Evolutionary conservation across 2,888 invertebrate genomes (phyloP).

Genomic region (Pantelozetes paolii): DNA sequence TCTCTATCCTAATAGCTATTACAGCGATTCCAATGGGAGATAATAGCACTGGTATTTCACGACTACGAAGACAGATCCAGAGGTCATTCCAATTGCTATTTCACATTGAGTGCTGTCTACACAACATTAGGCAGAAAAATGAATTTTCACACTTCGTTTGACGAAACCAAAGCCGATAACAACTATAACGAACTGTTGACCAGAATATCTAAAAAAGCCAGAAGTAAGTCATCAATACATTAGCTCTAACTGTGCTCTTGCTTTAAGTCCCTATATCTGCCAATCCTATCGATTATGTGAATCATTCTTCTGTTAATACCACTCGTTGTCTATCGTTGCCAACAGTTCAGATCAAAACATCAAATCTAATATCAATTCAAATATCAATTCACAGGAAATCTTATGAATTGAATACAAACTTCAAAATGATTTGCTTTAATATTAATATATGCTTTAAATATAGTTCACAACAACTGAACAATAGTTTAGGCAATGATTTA

Average conservation of each 20-base stretch:
- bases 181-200: constrained; percentile 61
- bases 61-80: constrained; percentile 62
- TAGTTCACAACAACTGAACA: too few species aligned
- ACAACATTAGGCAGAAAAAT: constrained; percentile 56
- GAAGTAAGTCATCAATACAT: constrained; percentile 61
- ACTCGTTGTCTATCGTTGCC: neutral
- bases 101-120: constrained; percentile 68
- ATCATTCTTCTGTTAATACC: neutral
- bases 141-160: constrained; percentile 60
- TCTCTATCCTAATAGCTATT: too few species aligned
- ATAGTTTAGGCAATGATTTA: too few species aligned
- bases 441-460: too few species aligned
- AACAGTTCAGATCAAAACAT: neutral
- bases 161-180: constrained; percentile 59
- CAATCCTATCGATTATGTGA: neutral
- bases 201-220: constrained; percentile 61
- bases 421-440: too few species aligned
- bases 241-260: too few species aligned
- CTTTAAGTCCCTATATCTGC: neutral
- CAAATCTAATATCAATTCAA: too few species aligned
- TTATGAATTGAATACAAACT: too few species aligned
- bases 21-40: constrained; percentile 68
- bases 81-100: constrained; percentile 67
- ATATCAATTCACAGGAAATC: too few species aligned
- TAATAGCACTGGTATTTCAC: constrained; percentile 67